phyloP scores from a whole-genome alignment of 2,888 invertebrate genomes.

The Trichopoda pennipes region DNA sequence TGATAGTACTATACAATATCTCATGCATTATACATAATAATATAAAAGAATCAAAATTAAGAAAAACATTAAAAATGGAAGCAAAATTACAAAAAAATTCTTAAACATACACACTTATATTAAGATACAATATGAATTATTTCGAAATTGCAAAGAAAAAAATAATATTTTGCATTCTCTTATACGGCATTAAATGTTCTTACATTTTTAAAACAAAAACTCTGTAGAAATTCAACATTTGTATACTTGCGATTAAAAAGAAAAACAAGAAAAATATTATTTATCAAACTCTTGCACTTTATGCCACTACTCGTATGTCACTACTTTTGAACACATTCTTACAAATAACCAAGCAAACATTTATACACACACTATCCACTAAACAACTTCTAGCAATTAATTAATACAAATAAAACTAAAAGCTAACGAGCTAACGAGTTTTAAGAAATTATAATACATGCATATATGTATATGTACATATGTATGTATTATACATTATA shows the following conservation, averaged over 20 bases:
- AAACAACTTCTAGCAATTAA: constrained; percentile 44
- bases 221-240: constrained; percentile 11
- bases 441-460: not conserved
- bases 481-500: too few relatives aligned
- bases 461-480: too few relatives aligned
- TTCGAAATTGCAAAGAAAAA: constrained; percentile 1
- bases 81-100: not conserved
- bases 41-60: not conserved
- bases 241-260: constrained; percentile 11
- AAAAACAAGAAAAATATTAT: constrained; percentile 8
- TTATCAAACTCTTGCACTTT: constrained; percentile 50
- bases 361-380: constrained; percentile 51
- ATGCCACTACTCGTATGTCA: constrained; percentile 36
- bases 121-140: constrained; percentile 5
- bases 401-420: constrained; percentile 32
- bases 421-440: constrained; percentile 30
- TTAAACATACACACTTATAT: not conserved
- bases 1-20: constrained; percentile 76
- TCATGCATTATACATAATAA: constrained; percentile 63
- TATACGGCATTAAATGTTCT: constrained; percentile 15
- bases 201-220: constrained; percentile 20
- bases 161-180: constrained; percentile 1
- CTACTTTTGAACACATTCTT: constrained; percentile 39
- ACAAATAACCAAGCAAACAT: constrained; percentile 44
- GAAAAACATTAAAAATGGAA: not conserved